Base-by-base conservation (phyloP, 2,888 invertebrate genomes). In the Rhagophthalmus giganteus region DNA sequence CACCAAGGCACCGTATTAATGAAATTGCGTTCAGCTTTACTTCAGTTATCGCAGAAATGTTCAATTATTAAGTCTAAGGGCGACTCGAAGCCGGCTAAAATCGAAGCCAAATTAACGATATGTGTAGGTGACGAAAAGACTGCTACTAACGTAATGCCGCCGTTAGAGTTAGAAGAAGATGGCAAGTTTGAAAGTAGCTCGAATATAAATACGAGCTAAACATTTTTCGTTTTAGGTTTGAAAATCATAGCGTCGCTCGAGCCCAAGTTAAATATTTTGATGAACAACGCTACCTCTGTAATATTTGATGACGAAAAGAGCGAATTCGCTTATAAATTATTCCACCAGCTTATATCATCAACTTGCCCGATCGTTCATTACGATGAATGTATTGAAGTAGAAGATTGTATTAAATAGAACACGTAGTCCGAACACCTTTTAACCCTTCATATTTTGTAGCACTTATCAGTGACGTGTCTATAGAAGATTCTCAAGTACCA, bases 1-100 rank as follows among this genome's bases (percentile, higher is more conserved):
- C 73, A 71, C 9, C 78, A 78, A 46, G 80, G 81, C 0, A 72
- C 76, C 56, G 70, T 83, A 11, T 73, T 82, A 25, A 80, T 82
- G 25, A 77, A 80, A 57, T 78, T 84, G 66, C 79, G 79, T 63
- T 79, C 78, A 0, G 79, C 81, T 0, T 63, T 85, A 46, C 82
- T 81, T 62, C 82, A 81, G 61, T 77, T 84, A 58, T 76, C 80
- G 46, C 77, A 79, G 35, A 74, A 83, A 50, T 55, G 55, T 63
- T 4, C 60, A 49, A 40, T 54, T 61, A 14, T 45, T 59, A 26
- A 48, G 48, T 27, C 30, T 13, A 25, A 34, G n/a, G 50, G 35
- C n/a, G 28, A n/a, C n/a, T n/a, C n/a, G n/a, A n/a, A n/a, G n/a
- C n/a, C n/a, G n/a, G n/a, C n/a, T n/a, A n/a, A n/a, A n/a, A n/a